These are phyloP conservation scores for Vulpes lagopus DNA, from an alignment of 2,113 vertebrate species.

Conservation along the genomic window DNA sequence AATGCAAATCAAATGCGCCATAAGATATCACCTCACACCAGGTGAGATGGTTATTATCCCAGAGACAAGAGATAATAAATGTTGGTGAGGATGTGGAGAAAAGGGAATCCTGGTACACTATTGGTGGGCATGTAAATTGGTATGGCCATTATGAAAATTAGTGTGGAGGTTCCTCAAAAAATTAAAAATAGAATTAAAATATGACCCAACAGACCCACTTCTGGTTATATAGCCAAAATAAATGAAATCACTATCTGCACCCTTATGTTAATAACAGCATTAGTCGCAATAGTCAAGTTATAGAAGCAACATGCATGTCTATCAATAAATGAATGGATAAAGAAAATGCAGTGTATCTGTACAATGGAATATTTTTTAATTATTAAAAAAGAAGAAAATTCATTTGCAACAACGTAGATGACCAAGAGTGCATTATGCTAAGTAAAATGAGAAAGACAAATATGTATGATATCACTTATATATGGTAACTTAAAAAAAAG, in stretches of 20 bases:
- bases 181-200: background rate
- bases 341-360: background rate
- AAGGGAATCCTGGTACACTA: background rate
- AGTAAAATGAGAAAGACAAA: background rate
- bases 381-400: background rate
- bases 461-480: background rate
- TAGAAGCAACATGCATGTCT: background rate
- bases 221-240: background rate
- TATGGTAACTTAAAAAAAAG: background rate
- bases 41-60: background rate
- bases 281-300: background rate
- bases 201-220: background rate
- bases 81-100: background rate
- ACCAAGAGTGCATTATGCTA: no score
- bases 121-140: background rate
- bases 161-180: background rate
- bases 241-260: background rate
- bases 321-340: background rate
- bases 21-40: background rate
- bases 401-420: background rate
- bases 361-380: background rate
- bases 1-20: background rate
- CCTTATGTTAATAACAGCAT: background rate
- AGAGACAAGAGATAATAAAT: background rate
- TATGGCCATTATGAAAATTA: background rate